Evolutionary conservation across 2,888 invertebrate genomes (phyloP), one percentile per base, ranked within the genome.

Genomic region (Neria commutata): DNA sequence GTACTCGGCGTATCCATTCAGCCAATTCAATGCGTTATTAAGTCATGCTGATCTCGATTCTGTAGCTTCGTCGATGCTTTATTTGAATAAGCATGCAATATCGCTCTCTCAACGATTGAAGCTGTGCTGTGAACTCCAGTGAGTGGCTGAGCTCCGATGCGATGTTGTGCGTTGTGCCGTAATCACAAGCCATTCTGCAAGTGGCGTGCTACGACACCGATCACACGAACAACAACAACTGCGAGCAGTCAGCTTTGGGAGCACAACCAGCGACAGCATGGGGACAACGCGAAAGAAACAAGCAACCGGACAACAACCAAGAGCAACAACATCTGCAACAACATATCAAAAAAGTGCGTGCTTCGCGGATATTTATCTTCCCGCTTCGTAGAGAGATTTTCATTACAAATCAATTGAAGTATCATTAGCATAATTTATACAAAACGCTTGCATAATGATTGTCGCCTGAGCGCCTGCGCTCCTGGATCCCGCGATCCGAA

Each of bases 361-460:
- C 71, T 75, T 70, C 62, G 67, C 59, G 77, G 76, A 76, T 81
- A 81, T 81, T 79, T 80, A 81, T 81, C 81, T 80, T 79, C 64
- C 11, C 37, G 67, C 68, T 70, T 65, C 71, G 74, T 71, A 74
- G 74, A n/a, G n/a, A 76, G 74, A 80, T 78, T 81, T 81, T 81
- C 80, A 81, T 81, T 81, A 81, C 81, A 81, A 81, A 81, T 81
- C 81, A 81, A 81, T 81, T 81, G 81, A 79, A 81, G 78, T 76
- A 75, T 81, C 80, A 81, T 81, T 81, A 81, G 79, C 81, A 81
- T 81, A 81, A 81, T 81, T 81, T 81, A 81, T 81, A 80, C 81
- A 81, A 81, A 81, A 80, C 79, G 79, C 72, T 78, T 74, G 73
- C 75, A 81, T 80, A 81, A 81, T 80, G 81, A 81, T 78, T 74